Base-by-base conservation (phyloP, 2,888 invertebrate species). In the Thelaira solivaga region DNA sequence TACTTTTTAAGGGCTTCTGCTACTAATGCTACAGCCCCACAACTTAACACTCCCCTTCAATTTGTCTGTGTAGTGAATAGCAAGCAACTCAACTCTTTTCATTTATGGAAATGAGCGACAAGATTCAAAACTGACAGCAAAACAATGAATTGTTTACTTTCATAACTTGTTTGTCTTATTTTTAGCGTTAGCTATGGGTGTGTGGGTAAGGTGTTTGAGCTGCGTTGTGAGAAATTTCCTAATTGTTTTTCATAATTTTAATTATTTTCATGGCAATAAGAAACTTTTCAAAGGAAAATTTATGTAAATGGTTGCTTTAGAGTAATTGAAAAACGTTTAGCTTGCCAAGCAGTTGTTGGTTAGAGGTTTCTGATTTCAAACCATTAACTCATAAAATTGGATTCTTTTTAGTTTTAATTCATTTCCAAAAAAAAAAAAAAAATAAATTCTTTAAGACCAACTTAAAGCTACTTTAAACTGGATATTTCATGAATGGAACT, bases 121-220 rank as follows among this genome's bases (percentile, higher is more conserved):
- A 65, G 47, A 59, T 74, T 43, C 43, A 36, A 24, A 67, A 20
- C 67, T 74, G 74, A 45, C 61, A 67, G 36, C 45, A 68, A 53
- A 67, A 75, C 67, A 75, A 68, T 75, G 45, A 61, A 75, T 45
- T 75, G 61, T 67, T 74, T 75, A 61, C 43, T 75, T 68, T 68
- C 53, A 75, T 68, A 75, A 75, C 62, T 75, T 65, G 65, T 65
- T 65, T 31, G 49, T 57, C 1, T n/a, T 13, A 57, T 43, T 51
- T 41, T 20, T 11, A 29, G 22, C 31, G 41, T 24, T 4, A 6
- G n/a, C n/a, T n/a, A n/a, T n/a, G 20, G 2, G 7, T 26, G 34
- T 45, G 20, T 53, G 10, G 7, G 4, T 20, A 22, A 6, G 45
- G 20, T 4, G 13, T n/a, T 34, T 45, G 16, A 34, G 61, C 41